Evolutionary conservation across 2,113 vertebrate genomes (phyloP).

Genomic region (Pyrgilauda ruficollis): DNA sequence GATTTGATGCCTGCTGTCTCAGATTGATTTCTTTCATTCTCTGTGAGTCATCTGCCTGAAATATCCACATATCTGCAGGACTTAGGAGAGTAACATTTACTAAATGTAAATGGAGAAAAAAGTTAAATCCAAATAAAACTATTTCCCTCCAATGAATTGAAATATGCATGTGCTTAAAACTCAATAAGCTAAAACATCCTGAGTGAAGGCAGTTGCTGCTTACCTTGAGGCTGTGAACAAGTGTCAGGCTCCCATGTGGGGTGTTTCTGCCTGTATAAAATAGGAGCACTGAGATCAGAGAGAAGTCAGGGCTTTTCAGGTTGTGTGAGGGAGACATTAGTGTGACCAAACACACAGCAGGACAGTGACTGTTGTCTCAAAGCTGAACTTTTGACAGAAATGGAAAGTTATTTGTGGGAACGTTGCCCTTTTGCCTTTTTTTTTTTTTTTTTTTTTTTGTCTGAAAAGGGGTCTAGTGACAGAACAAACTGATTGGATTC

Average conservation of each 20-base stretch:
- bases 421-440: no score
- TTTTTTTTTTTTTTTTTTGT: background rate
- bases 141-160: background rate
- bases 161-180: background rate
- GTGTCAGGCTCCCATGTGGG: background rate
- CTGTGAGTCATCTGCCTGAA: background rate
- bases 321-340: background rate
- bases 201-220: background rate
- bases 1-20: background rate
- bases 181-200: background rate
- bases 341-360: background rate
- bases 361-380: background rate
- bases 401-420: background rate
- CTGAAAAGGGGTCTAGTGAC: background rate
- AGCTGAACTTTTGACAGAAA: background rate
- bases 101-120: background rate
- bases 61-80: background rate
- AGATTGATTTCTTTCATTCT: background rate
- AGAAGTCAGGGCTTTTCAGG: background rate
- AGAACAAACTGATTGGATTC: background rate
- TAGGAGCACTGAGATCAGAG: background rate
- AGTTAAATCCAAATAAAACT: background rate
- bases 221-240: background rate
- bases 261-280: background rate
- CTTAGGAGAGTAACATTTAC: background rate